Percentiles rank a stretch among this genome's conserved stretches.
Evolutionary conservation across 2,797 vertebrate genomes (phyloP).

Genomic region (Heliangelus exortis): DNA sequence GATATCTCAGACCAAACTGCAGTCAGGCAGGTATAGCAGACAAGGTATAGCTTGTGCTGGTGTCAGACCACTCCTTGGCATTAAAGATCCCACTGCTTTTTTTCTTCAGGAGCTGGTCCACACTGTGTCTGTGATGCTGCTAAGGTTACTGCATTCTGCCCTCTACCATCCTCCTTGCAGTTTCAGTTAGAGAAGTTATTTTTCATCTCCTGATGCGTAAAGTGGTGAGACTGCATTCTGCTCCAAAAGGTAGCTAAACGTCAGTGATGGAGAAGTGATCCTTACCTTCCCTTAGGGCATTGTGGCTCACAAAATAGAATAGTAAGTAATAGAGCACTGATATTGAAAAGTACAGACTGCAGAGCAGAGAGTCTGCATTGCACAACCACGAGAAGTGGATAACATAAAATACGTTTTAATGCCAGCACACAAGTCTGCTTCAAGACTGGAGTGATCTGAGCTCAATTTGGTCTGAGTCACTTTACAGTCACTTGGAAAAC

Average conservation of each 20-base stretch:
- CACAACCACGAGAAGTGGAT: background rate
- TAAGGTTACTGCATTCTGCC: background rate
- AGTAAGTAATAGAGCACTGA: background rate
- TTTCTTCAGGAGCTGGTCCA: background rate
- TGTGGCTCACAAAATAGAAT: background rate
- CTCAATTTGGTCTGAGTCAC: background rate
- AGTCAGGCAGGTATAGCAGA: background rate
- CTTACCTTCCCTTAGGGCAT: background rate
- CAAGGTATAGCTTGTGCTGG: background rate
- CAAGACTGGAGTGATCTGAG: background rate
- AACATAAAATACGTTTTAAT: constrained; percentile 1
- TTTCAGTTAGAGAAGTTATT: background rate
- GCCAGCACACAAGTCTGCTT: background rate
- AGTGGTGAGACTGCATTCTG: constrained; percentile 4
- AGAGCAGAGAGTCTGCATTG: constrained; percentile 48
- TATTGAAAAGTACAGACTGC: constrained; percentile 17
- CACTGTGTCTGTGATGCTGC: background rate
- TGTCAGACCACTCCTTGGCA: background rate
- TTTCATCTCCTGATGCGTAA: background rate
- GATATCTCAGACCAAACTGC: background rate
- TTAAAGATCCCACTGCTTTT: background rate
- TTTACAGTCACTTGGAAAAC: background rate
- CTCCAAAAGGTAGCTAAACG: background rate
- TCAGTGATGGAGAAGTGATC: background rate
- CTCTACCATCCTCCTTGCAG: background rate